phyloP scores from a whole-genome alignment of 23 tunicate species.

The Trididemnum nubilum region DNA sequence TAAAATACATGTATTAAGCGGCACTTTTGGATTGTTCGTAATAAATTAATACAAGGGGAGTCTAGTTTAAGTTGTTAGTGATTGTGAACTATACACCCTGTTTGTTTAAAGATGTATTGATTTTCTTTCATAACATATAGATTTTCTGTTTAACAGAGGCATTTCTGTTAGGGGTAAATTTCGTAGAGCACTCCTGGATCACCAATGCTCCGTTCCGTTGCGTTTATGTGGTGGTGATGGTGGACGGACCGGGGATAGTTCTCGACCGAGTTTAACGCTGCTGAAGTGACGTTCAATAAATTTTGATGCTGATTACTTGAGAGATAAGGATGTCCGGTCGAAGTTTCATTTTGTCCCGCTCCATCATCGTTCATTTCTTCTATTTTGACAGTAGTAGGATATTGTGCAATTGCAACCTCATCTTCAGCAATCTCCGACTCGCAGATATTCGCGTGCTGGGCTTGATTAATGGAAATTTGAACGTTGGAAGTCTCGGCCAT shows the following conservation, averaged over 20 bases:
- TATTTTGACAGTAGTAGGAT: constrained; percentile 40
- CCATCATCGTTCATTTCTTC: constrained; percentile 40
- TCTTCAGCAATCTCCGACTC: constrained; percentile 19
- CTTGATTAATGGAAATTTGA: constrained; percentile 37
- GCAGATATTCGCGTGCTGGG: constrained; percentile 19
- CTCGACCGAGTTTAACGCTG: constrained; percentile 64
- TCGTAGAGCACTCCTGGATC: constrained; percentile 66
- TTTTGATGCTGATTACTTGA: constrained; percentile 62
- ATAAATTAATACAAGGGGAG: no score
- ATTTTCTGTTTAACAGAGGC: neutral
- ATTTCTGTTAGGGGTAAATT: constrained; percentile 39
- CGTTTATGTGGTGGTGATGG: constrained; percentile 44
- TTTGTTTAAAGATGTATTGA: no score
- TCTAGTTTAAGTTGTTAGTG: no score
- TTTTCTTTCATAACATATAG: no score
- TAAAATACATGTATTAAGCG: no score
- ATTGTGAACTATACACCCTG: no score
- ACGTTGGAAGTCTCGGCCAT: constrained; percentile 43
- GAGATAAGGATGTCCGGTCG: constrained; percentile 29
- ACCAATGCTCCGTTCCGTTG: constrained; percentile 35
- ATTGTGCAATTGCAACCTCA: constrained; percentile 34
- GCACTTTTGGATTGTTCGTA: no score
- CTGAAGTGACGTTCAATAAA: constrained; percentile 72
- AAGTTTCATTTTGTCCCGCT: constrained; percentile 7
- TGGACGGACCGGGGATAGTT: constrained; percentile 44